Evolutionary conservation across 2,113 vertebrate genomes (phyloP).

Genomic region (Chionis minor): DNA sequence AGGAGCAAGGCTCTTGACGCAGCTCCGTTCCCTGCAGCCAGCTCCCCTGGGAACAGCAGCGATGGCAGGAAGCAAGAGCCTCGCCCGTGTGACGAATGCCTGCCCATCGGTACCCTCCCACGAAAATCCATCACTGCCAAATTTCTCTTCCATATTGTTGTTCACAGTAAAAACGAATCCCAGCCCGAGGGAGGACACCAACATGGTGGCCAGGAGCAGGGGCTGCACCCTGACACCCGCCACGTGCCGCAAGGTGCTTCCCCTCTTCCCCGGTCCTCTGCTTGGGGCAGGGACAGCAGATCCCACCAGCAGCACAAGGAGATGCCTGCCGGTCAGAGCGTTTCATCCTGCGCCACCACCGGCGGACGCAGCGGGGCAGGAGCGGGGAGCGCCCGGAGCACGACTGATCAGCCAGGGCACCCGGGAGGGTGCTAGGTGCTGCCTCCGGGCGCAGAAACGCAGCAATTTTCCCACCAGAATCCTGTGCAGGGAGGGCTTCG

Average conservation of each 20-base stretch:
- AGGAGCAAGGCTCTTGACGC: background rate
- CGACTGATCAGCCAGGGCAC: rapidly evolving
- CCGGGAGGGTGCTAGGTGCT: background rate
- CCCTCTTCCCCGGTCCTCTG: background rate
- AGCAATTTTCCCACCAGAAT: background rate
- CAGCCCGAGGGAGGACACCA: background rate
- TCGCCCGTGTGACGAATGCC: background rate
- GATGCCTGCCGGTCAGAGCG: rapidly evolving
- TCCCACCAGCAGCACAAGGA: background rate
- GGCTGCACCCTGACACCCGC: background rate
- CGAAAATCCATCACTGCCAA: background rate
- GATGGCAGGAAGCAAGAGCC: background rate
- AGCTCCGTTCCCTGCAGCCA: background rate
- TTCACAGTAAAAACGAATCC: background rate
- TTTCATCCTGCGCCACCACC: rapidly evolving
- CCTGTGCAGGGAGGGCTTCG: background rate
- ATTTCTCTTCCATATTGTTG: background rate
- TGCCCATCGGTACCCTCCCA: background rate
- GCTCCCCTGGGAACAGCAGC: too few species aligned
- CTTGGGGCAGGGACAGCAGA: background rate
- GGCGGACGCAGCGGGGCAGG: background rate
- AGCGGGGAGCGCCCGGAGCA: rapidly evolving
- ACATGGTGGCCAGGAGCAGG: rapidly evolving
- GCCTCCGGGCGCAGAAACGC: too few species aligned
- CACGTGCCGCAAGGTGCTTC: rapidly evolving